Evolutionary conservation across 2,888 invertebrate genomes (phyloP).

Genomic region (Exocentrus adspersus): DNA sequence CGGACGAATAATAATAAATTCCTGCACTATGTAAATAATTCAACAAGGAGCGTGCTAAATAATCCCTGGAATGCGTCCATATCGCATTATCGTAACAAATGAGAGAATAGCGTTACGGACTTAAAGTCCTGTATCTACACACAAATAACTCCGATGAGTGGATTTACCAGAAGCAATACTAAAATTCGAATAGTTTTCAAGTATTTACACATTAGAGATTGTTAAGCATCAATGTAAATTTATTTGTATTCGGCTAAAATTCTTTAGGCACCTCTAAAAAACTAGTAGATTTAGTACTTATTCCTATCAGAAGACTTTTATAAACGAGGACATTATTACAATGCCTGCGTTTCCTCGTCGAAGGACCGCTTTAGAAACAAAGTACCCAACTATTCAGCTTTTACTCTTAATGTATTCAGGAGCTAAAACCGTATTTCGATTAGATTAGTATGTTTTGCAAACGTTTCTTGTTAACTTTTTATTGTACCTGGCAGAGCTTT

Average conservation of each 20-base stretch:
- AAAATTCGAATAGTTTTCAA: too few species aligned
- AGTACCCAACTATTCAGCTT: not conserved
- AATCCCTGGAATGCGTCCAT: conserved; percentile 1
- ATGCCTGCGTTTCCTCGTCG: too few species aligned
- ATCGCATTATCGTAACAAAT: conserved; percentile 13
- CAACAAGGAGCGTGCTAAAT: conserved; percentile 5
- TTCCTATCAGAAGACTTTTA: too few species aligned
- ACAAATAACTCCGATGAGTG: too few species aligned
- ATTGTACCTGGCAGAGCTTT: not conserved
- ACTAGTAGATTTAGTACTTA: too few species aligned
- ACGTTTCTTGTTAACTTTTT: not conserved
- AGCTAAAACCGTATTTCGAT: conserved; percentile 1
- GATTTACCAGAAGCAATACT: too few species aligned
- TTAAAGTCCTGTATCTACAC: too few species aligned
- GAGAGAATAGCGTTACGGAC: conserved; percentile 2
- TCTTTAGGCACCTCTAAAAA: too few species aligned
- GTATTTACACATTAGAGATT: too few species aligned
- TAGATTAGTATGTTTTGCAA: conserved; percentile 11
- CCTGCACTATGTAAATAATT: conserved; percentile 3
- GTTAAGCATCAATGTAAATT: too few species aligned
- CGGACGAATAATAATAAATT: not conserved
- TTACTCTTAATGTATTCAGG: conserved; percentile 10
- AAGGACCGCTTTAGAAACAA: not conserved
- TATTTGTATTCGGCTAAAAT: too few species aligned
- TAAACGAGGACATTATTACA: too few species aligned